These are phyloP conservation scores for Stictocephala bisonia DNA, from an alignment of 2,888 invertebrate genomes.

Conservation along the genomic window DNA sequence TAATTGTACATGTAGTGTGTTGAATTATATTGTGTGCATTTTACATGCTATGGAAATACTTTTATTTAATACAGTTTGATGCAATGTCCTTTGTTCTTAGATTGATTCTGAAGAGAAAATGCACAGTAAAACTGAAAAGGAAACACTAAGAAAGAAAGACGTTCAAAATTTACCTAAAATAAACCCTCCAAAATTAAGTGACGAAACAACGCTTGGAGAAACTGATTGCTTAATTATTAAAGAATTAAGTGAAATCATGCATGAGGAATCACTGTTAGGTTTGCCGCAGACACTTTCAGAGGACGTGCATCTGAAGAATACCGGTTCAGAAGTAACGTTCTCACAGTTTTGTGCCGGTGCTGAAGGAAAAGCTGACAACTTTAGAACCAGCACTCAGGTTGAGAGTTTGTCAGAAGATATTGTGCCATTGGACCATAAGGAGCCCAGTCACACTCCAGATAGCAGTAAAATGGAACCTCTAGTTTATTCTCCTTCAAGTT, in stretches of 20 bases:
- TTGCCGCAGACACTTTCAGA: slow-evolving; percentile 16
- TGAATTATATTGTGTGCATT: too few species aligned
- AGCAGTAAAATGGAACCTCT: slow-evolving; percentile 22
- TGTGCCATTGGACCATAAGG: neutral
- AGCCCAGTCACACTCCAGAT: neutral
- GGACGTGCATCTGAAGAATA: slow-evolving; percentile 24
- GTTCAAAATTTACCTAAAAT: too few species aligned
- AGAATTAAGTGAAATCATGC: slow-evolving; percentile 26
- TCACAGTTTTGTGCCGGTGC: slow-evolving; percentile 25
- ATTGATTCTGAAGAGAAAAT: too few species aligned
- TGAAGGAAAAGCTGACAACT: neutral
- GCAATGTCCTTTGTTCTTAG: too few species aligned
- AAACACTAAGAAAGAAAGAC: too few species aligned
- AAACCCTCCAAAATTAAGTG: slow-evolving; percentile 1
- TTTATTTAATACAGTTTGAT: too few species aligned
- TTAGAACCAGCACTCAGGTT: slow-evolving; percentile 33
- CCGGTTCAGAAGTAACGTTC: slow-evolving; percentile 33
- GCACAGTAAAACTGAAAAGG: too few species aligned
- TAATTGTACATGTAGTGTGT: too few species aligned
- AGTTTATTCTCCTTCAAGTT: slow-evolving; percentile 19
- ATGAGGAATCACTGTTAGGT: slow-evolving; percentile 30
- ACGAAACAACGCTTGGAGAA: slow-evolving; percentile 13
- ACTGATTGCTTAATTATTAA: slow-evolving; percentile 1
- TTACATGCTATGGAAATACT: too few species aligned
- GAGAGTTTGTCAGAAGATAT: neutral